Conservation (phyloP, 2,797 vertebrate species). For the Sebastolobus altivelis region DNA sequence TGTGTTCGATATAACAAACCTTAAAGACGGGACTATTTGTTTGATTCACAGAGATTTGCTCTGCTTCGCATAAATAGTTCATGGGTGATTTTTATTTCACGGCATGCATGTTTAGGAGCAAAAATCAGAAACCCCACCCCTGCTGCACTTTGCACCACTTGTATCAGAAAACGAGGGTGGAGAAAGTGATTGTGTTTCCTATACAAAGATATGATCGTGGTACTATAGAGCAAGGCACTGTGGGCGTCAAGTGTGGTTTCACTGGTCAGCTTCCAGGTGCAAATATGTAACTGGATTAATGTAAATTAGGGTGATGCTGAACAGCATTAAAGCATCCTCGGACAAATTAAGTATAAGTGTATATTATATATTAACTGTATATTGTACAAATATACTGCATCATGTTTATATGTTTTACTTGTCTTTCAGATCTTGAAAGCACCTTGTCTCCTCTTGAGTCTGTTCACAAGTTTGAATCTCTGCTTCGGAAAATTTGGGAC, state of each 20-base stretch:
- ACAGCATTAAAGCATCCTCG: not conserved
- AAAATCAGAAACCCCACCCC: not conserved
- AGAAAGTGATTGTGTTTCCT: constrained; percentile 4
- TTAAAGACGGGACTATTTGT: not conserved
- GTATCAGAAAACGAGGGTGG: not conserved
- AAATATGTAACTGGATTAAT: no score
- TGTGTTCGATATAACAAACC: not conserved
- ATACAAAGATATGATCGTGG: not conserved
- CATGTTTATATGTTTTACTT: not conserved
- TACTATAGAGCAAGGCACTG: not conserved
- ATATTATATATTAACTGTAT: not conserved
- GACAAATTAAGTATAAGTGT: not conserved
- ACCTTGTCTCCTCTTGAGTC: constrained; percentile 83
- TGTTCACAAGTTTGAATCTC: constrained; percentile 77
- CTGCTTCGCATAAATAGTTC: not conserved
- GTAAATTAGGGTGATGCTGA: not conserved
- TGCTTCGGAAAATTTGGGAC: constrained; percentile 81
- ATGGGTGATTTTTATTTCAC: not conserved
- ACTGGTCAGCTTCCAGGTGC: not conserved
- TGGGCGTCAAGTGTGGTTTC: constrained; percentile 1
- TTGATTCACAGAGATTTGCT: not conserved
- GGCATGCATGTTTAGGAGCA: not conserved
- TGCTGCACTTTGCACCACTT: not conserved
- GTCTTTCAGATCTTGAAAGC: constrained; percentile 81
- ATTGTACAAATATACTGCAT: not conserved